Conservation (phyloP, 2,797 vertebrate genomes). For the Hozukius guyotensis region DNA sequence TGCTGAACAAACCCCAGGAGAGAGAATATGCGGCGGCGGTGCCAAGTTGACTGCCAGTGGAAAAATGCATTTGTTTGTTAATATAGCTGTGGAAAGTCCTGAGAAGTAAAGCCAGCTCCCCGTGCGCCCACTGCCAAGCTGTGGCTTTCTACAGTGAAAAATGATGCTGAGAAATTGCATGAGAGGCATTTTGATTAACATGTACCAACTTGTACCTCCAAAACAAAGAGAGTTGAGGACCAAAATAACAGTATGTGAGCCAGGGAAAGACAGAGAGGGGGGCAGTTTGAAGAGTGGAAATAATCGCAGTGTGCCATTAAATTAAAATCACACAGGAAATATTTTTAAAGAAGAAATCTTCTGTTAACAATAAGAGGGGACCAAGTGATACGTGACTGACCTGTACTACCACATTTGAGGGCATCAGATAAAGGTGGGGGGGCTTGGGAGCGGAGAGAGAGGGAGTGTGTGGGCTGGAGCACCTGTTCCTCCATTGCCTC, state of each 20-base stretch:
- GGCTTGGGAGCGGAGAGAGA: neutral
- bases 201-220: conserved; percentile 70
- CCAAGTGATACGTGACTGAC: neutral
- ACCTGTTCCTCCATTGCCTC: conserved; percentile 75
- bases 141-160: conserved; percentile 67
- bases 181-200: conserved; percentile 75
- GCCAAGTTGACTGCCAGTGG: conserved; percentile 65
- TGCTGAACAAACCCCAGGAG: conserved; percentile 70
- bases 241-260: conserved; percentile 56
- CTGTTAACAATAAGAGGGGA: neutral
- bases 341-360: neutral
- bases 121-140: conserved; percentile 60
- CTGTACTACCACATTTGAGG: conserved; percentile 33
- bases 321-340: conserved; percentile 2
- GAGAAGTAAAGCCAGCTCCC: conserved; percentile 64
- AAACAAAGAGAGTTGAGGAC: conserved; percentile 67
- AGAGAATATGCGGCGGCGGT: conserved; percentile 46
- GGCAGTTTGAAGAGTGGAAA: conserved; percentile 24
- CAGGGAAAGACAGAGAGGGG: conserved; percentile 16
- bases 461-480: conserved; percentile 50
- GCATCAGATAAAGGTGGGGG: conserved; percentile 35
- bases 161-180: conserved; percentile 67
- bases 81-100: conserved; percentile 75
- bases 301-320: neutral
- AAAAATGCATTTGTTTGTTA: conserved; percentile 77